Evolutionary conservation across 2,888 invertebrate genomes (phyloP).

Genomic region (Periphyllus acericola): DNA sequence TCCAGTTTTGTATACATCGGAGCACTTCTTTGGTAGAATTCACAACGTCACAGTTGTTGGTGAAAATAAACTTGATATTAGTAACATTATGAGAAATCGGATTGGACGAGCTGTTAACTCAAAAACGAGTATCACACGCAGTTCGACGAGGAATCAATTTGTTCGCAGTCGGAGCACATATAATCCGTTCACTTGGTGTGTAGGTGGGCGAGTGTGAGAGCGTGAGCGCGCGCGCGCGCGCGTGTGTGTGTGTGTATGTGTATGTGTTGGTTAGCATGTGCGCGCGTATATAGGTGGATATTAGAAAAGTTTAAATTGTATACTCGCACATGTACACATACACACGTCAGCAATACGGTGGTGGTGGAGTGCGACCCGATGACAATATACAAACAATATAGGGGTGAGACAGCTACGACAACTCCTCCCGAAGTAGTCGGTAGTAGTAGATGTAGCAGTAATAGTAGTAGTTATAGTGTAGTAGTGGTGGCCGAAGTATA

Average conservation of each 20-base stretch:
- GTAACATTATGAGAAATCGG: too few species aligned
- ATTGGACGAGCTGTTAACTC: not conserved
- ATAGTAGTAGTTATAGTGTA: not conserved
- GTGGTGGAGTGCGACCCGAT: not conserved
- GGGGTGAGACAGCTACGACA: not conserved
- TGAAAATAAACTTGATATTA: too few species aligned
- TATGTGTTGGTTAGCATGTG: not conserved
- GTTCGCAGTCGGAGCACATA: not conserved
- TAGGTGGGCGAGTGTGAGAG: not conserved
- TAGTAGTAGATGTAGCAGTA: not conserved
- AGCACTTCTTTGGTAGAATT: too few species aligned
- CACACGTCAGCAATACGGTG: not conserved
- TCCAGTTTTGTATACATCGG: too few species aligned
- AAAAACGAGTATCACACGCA: not conserved
- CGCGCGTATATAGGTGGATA: not conserved
- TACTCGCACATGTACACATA: not conserved
- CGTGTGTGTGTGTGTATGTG: not conserved
- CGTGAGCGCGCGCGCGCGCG: not conserved
- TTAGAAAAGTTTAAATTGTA: slow-evolving; percentile 59
- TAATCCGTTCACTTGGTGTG: not conserved
- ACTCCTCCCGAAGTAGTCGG: not conserved
- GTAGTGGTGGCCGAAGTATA: not conserved
- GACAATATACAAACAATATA: slow-evolving; percentile 5
- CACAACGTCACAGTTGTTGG: too few species aligned
- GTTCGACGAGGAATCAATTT: not conserved